Conservation (phyloP, 2,888 invertebrate species). For the Pristionchus mayeri region DNA sequence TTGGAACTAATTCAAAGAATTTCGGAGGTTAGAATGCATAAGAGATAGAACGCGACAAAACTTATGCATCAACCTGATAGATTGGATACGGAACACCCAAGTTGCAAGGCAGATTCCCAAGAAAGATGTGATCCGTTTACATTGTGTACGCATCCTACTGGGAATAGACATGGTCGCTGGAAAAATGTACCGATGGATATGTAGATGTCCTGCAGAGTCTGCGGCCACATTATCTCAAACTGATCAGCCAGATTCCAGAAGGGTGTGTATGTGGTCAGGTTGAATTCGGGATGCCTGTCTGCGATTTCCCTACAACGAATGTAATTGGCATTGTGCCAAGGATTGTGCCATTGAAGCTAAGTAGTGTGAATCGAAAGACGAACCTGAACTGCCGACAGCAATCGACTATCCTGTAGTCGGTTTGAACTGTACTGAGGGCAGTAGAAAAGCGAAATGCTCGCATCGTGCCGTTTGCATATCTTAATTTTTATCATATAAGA, state of each 20-base stretch:
- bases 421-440: constrained; percentile 56
- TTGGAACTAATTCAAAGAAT: no score
- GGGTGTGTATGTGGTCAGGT: constrained; percentile 64
- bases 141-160: no score
- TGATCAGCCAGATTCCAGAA: constrained; percentile 72
- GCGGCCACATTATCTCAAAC: constrained; percentile 73
- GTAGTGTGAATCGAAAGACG: background rate
- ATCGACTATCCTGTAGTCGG: constrained; percentile 60
- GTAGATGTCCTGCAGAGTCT: constrained; percentile 71
- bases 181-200: constrained; percentile 65
- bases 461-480: constrained; percentile 49
- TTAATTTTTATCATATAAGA: background rate
- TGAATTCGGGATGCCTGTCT: constrained; percentile 52
- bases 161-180: no score
- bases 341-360: no score
- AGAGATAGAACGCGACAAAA: no score
- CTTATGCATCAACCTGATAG: no score
- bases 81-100: no score
- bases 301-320: constrained; percentile 56
- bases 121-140: no score
- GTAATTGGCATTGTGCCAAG: no score
- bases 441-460: constrained; percentile 65
- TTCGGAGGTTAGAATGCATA: no score
- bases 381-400: constrained; percentile 65
- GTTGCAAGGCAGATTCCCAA: no score